Evolutionary conservation across 2,113 vertebrate genomes (phyloP).

Genomic region (Athene noctua): DNA sequence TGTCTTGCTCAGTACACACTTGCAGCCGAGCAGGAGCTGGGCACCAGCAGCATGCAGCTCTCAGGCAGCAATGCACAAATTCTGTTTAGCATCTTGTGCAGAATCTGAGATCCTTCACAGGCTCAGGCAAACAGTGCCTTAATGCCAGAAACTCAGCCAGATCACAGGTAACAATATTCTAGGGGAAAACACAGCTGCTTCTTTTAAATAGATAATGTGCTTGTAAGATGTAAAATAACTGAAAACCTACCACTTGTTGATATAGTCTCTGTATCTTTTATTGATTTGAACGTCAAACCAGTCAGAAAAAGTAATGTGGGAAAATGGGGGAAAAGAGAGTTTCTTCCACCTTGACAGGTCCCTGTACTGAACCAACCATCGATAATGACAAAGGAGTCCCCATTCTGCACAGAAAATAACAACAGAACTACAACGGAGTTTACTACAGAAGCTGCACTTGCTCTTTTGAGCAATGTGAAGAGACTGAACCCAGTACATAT

Average conservation of each 20-base stretch:
- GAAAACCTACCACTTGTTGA: background rate
- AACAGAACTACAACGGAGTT: background rate
- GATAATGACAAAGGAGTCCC: background rate
- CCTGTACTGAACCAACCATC: background rate
- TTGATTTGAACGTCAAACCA: background rate
- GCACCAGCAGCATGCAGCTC: no score
- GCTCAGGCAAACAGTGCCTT: rapidly evolving
- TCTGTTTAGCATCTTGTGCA: rapidly evolving
- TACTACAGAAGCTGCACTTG: background rate
- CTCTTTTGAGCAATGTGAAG: background rate
- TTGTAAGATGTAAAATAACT: background rate
- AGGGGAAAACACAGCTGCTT: background rate
- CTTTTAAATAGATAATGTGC: background rate
- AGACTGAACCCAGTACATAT: rapidly evolving
- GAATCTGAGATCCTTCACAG: background rate
- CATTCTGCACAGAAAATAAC: background rate
- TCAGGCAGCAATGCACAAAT: background rate
- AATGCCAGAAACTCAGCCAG: background rate
- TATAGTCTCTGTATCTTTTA: no score
- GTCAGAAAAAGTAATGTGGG: background rate
- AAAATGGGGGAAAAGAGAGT: background rate
- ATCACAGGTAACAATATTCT: background rate
- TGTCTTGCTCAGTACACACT: background rate
- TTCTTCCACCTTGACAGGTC: background rate
- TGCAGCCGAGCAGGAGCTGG: background rate